phyloP scores from a whole-genome alignment of 1,140 invertebrate genomes.

The Eueides isabella region DNA sequence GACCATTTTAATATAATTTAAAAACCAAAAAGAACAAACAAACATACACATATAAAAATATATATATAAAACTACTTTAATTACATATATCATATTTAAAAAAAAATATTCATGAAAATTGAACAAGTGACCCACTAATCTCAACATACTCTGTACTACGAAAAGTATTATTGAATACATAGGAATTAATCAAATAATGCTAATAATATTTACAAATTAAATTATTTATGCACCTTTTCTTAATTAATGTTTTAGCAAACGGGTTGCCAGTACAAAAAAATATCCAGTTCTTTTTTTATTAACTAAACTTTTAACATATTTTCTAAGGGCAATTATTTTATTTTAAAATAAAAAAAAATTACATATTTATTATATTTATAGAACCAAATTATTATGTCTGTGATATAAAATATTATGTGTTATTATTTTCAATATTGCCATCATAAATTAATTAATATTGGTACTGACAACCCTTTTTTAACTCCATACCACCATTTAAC shows the following conservation, averaged over 20 bases:
- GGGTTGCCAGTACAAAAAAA: not conserved
- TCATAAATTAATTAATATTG: not conserved
- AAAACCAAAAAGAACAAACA: too few relatives aligned
- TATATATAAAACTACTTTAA: too few relatives aligned
- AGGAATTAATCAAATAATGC: not conserved
- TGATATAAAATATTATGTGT: too few relatives aligned
- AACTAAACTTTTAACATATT: too few relatives aligned
- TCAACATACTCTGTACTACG: not conserved
- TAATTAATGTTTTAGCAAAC: not conserved
- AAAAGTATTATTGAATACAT: not conserved
- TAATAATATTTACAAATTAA: conserved; percentile 36
- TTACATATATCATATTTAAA: too few relatives aligned
- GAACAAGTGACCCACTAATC: not conserved
- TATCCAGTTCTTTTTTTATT: not conserved
- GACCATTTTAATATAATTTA: too few relatives aligned
- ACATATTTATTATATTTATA: too few relatives aligned
- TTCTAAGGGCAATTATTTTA: too few relatives aligned
- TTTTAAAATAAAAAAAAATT: too few relatives aligned
- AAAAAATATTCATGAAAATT: not conserved
- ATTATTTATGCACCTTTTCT: conserved; percentile 35
- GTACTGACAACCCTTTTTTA: not conserved
- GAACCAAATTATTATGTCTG: too few relatives aligned
- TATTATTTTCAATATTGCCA: not conserved
- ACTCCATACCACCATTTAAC: not conserved
- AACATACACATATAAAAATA: too few relatives aligned